Percentiles rank a stretch among this genome's conserved stretches.
Evolutionary conservation across 2,888 invertebrate genomes (phyloP).

Genomic region (Sinopyrophorus schimmeli): DNA sequence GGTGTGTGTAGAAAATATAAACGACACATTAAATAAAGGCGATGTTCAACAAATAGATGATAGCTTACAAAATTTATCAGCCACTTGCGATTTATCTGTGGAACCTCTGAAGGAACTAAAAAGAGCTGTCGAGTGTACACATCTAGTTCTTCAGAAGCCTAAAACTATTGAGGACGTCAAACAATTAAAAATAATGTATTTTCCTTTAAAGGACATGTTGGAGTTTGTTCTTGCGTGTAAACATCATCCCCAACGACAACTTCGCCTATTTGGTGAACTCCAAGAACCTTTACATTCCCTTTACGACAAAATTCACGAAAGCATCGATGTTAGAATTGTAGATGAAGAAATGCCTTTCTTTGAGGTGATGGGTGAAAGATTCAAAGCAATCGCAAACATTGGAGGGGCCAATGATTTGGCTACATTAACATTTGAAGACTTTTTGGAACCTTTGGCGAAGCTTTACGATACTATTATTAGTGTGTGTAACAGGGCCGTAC

Average conservation of each 20-base stretch:
- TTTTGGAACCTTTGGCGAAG: slow-evolving; percentile 42
- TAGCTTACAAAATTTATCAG: slow-evolving; percentile 37
- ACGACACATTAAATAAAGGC: slow-evolving; percentile 17
- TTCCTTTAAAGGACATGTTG: slow-evolving; percentile 42
- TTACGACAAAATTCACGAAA: slow-evolving; percentile 39
- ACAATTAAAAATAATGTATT: slow-evolving; percentile 43
- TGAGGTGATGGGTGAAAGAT: slow-evolving; percentile 42
- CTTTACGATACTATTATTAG: slow-evolving; percentile 50
- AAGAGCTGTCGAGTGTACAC: slow-evolving; percentile 42
- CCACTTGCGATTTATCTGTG: background rate
- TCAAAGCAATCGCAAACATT: slow-evolving; percentile 39
- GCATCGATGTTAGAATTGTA: slow-evolving; percentile 38
- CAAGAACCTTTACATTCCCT: slow-evolving; percentile 44
- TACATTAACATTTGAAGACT: slow-evolving; percentile 40
- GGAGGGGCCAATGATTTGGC: slow-evolving; percentile 16
- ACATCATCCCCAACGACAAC: slow-evolving; percentile 40
- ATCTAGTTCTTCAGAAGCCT: slow-evolving; percentile 39
- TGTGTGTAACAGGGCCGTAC: slow-evolving; percentile 49
- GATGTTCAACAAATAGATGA: slow-evolving; percentile 24
- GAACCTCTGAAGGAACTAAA: slow-evolving; percentile 41
- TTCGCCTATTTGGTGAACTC: slow-evolving; percentile 43
- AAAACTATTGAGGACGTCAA: slow-evolving; percentile 39
- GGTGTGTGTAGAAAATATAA: slow-evolving; percentile 38
- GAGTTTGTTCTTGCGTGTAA: slow-evolving; percentile 44
- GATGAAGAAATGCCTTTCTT: slow-evolving; percentile 44